These are phyloP conservation scores for Poecile montanus DNA, from an alignment of 2,797 vertebrate genomes.

Conservation along the genomic window DNA sequence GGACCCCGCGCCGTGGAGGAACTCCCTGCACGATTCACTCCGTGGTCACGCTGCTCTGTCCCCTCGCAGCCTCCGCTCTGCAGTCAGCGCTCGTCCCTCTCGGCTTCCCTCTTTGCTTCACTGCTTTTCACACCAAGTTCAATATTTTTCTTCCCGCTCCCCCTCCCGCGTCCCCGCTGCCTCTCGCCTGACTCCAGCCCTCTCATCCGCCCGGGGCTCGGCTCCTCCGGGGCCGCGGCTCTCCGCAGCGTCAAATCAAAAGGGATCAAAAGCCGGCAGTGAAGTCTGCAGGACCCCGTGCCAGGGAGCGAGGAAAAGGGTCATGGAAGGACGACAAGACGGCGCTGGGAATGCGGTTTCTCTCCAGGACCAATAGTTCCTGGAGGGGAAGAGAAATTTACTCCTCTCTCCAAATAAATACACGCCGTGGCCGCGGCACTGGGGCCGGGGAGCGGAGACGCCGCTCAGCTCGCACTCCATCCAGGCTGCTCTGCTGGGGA, in stretches of 20 bases:
- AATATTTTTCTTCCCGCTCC: constrained; percentile 17
- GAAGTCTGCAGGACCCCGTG: background rate
- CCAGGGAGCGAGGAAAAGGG: background rate
- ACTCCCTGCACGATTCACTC: background rate
- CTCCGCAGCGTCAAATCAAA: background rate
- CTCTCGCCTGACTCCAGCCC: background rate
- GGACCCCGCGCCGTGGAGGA: fast-evolving
- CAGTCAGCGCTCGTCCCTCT: background rate
- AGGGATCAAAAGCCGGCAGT: constrained; percentile 6
- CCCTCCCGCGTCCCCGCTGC: background rate
- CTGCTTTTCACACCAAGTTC: background rate
- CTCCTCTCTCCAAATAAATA: constrained; percentile 13
- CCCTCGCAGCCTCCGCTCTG: background rate
- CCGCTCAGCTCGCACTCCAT: background rate
- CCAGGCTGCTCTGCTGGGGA: background rate
- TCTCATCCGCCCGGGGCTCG: background rate
- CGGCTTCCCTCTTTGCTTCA: background rate
- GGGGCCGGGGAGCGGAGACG: background rate
- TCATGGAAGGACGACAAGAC: background rate
- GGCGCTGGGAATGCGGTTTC: background rate
- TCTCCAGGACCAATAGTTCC: constrained; percentile 6
- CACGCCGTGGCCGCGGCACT: fast-evolving
- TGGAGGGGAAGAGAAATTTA: constrained; percentile 11
- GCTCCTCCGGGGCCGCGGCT: background rate
- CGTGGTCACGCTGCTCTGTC: fast-evolving